Base-by-base conservation (phyloP, 35 echinoderm and acorn worm genomes). In the Patiria miniata region DNA sequence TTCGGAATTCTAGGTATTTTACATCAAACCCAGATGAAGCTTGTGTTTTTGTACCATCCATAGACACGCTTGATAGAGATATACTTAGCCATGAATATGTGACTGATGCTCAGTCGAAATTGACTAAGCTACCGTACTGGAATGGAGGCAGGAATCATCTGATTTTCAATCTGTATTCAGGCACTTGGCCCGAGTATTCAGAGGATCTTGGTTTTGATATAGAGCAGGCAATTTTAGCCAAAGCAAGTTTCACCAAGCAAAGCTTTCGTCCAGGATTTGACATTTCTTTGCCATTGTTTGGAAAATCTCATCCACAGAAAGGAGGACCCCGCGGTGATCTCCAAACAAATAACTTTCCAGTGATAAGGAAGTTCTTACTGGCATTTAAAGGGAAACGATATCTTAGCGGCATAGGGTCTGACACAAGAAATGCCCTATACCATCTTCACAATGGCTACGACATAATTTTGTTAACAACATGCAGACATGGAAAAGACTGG, bases 401-500 rank as follows among this genome's bases (percentile, higher is more conserved):
- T 80, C 77, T 98, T 22, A 68, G 80, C 55, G 95, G 95, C 14
- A 98, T 98, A 57, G 95, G 95, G 60, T 98, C 95, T 19, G 92
- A 98, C 42, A 94, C 95, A 8, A 94, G 95, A 58, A 98, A 98
- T 80, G 95, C 95, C 30, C 53, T 98, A 8, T 93, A 94, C 65
- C 95, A 98, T 82, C 68, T 98, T 33, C 88, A 98, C 54, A 98
- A 98, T 80, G 92, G 92, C 40, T 79, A 94, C 37, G 95, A 98
- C 91, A 98, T 98, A 21, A 98, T 98, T 78, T 76, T 98, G 5
- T 80, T 98, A 26, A 98, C 95, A 50, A 98, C 95, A 10, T 98
- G 95, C 78, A 94, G 94, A 86, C 95, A 98, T 85, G 95, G 95
- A 17, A 94, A 94, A 83, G 89, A 94, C 69, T 98, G 95, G 95